A percentile compares a stretch with the other conserved stretches of the same genome.
phyloP scores from a whole-genome alignment of 92 coral and sea anemone genomes.

The Ricordea florida region DNA sequence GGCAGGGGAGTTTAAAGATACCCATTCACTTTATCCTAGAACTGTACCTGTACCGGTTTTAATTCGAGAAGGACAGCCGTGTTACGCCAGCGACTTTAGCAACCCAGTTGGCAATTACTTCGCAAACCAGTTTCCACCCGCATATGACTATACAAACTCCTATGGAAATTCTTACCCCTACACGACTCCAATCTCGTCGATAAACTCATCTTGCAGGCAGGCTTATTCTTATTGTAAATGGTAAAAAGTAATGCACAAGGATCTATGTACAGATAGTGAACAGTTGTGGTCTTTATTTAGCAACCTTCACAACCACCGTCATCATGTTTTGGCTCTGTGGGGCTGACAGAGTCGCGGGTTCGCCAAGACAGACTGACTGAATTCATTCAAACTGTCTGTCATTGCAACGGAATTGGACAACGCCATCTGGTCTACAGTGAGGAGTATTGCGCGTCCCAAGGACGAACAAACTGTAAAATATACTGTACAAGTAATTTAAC shows the following conservation, averaged over 20 bases:
- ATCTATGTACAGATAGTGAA: too few species aligned
- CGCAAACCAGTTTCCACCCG: constrained; percentile 61
- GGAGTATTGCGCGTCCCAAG: too few species aligned
- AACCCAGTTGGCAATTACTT: constrained; percentile 55
- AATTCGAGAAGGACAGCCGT: constrained; percentile 96
- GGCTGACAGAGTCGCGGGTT: not conserved
- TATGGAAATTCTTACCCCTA: constrained; percentile 57
- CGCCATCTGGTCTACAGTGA: too few species aligned
- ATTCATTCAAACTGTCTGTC: constrained; percentile 4
- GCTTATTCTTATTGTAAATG: constrained; percentile 75
- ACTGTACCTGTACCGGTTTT: constrained; percentile 92
- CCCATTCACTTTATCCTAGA: constrained; percentile 86
- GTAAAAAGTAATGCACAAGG: constrained; percentile 23
- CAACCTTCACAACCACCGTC: constrained; percentile 2
- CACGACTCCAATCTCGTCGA: constrained; percentile 50
- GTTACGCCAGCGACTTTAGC: constrained; percentile 64
- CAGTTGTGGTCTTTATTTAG: too few species aligned
- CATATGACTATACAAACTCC: constrained; percentile 69
- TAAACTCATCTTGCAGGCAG: constrained; percentile 80
- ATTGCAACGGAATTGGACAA: not conserved
- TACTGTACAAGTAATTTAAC: too few species aligned
- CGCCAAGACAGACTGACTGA: constrained; percentile 23
- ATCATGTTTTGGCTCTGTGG: not conserved
- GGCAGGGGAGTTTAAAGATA: constrained; percentile 88
- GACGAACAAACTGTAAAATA: constrained; percentile 25